Conservation (phyloP, 2,888 invertebrate species). For the Oligia fasciuncula region DNA sequence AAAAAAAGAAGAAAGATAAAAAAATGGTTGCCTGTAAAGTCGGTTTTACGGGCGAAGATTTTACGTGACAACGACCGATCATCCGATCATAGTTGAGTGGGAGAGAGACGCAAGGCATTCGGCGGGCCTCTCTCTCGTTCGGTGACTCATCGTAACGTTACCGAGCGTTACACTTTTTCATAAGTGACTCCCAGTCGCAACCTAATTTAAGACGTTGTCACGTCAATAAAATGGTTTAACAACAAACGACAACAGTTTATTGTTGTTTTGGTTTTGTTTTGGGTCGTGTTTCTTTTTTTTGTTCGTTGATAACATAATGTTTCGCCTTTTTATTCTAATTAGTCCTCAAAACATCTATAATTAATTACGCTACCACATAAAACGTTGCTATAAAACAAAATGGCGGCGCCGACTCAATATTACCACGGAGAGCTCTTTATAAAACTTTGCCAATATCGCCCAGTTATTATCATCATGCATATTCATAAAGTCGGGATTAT, state of each 20-base stretch:
- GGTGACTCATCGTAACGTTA: too few relatives aligned
- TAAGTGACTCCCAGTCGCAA: too few relatives aligned
- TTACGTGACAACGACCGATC: too few relatives aligned
- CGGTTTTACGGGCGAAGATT: too few relatives aligned
- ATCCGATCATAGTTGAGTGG: too few relatives aligned
- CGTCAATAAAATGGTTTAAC: background rate
- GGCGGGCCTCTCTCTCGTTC: too few relatives aligned
- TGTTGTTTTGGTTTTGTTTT: background rate
- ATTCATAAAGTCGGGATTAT: constrained; percentile 51
- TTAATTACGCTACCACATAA: background rate
- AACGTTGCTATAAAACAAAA: constrained; percentile 31
- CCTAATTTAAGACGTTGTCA: too few relatives aligned
- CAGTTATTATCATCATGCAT: constrained; percentile 39
- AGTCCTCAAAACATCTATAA: too few relatives aligned
- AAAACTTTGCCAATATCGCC: constrained; percentile 57
- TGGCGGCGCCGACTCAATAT: constrained; percentile 37
- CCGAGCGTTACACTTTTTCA: too few relatives aligned
- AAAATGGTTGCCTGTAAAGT: too few relatives aligned
- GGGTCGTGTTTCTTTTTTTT: background rate
- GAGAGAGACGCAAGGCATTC: too few relatives aligned
- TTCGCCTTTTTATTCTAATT: background rate
- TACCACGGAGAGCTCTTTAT: constrained; percentile 24
- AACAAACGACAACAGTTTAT: background rate
- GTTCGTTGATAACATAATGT: background rate
- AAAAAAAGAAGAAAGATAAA: background rate